Evolutionary conservation across 2,888 invertebrate species (phyloP).

Genomic region (Cancer borealis): DNA sequence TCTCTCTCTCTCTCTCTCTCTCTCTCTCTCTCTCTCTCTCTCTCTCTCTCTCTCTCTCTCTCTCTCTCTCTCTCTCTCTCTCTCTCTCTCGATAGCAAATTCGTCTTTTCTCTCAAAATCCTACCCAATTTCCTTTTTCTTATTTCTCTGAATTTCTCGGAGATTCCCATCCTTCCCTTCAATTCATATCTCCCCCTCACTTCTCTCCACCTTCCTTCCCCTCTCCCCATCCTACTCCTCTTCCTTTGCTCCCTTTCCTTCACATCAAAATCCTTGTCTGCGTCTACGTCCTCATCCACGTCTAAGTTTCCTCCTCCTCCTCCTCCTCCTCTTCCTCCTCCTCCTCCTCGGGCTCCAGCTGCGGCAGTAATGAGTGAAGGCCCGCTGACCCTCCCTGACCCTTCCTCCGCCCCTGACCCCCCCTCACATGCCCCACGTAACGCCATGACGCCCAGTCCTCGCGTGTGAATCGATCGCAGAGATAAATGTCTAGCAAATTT

Average conservation of each 20-base stretch:
- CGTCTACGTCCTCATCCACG: not conserved
- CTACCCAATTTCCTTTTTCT: conserved; percentile 29
- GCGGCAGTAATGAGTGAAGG: conserved; percentile 24
- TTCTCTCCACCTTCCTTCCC: not conserved
- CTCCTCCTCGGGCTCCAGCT: conserved; percentile 44
- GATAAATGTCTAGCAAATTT: conserved; percentile 54
- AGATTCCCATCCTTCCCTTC: conserved; percentile 27
- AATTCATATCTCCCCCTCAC: not conserved
- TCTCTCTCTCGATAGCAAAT: not conserved
- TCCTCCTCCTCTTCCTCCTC: not conserved
- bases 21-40: conserved; percentile 52
- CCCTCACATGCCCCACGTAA: conserved; percentile 42
- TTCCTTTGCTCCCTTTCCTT: not conserved
- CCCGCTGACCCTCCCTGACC: conserved; percentile 42
- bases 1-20: conserved; percentile 55
- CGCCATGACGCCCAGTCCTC: conserved; percentile 54
- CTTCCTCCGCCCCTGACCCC: not conserved
- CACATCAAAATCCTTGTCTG: not conserved
- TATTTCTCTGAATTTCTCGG: conserved; percentile 36
- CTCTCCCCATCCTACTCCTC: not conserved
- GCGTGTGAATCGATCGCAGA: conserved; percentile 55
- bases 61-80: conserved; percentile 47
- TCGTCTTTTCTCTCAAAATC: conserved; percentile 2
- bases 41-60: conserved; percentile 52
- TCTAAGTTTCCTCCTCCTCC: not conserved